Conservation (phyloP, 2,113 vertebrate species). For the Argyrosomus japonicus region DNA sequence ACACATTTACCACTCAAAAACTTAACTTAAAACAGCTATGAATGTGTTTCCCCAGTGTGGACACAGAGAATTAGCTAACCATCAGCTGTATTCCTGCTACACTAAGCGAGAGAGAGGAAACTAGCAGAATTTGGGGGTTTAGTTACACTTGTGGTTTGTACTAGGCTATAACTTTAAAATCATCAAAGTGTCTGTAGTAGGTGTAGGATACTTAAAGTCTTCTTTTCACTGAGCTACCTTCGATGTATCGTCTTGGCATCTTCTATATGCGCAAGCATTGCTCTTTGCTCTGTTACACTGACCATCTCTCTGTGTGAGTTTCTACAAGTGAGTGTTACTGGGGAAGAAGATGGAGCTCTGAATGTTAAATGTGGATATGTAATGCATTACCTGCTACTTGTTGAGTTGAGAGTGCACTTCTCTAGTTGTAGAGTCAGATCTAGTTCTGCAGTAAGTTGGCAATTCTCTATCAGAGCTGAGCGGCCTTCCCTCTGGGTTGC, state of each 20-base stretch:
- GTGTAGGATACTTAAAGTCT: too few relatives aligned
- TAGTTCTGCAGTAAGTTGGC: slow-evolving; percentile 47
- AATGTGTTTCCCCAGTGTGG: too few relatives aligned
- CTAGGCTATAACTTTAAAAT: too few relatives aligned
- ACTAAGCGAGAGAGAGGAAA: too few relatives aligned
- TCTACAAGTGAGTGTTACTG: neutral
- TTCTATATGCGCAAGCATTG: neutral
- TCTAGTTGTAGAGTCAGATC: slow-evolving; percentile 1
- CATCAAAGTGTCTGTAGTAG: too few relatives aligned
- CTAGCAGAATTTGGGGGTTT: too few relatives aligned
- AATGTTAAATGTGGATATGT: neutral
- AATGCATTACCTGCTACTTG: neutral
- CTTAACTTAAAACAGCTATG: too few relatives aligned
- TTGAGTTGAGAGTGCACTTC: slow-evolving; percentile 20
- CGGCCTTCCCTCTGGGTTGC: slow-evolving; percentile 61
- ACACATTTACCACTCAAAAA: too few relatives aligned
- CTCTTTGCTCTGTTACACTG: neutral
- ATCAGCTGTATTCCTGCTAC: too few relatives aligned
- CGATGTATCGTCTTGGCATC: neutral
- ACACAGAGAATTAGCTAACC: too few relatives aligned
- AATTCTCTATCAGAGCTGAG: slow-evolving; percentile 44
- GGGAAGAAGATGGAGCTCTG: neutral
- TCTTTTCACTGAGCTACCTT: neutral
- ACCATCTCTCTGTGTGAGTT: neutral
- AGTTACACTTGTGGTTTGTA: too few relatives aligned